phyloP scores from a whole-genome alignment of 2,113 vertebrate genomes.

The Machaerirhynchus nigripectus region DNA sequence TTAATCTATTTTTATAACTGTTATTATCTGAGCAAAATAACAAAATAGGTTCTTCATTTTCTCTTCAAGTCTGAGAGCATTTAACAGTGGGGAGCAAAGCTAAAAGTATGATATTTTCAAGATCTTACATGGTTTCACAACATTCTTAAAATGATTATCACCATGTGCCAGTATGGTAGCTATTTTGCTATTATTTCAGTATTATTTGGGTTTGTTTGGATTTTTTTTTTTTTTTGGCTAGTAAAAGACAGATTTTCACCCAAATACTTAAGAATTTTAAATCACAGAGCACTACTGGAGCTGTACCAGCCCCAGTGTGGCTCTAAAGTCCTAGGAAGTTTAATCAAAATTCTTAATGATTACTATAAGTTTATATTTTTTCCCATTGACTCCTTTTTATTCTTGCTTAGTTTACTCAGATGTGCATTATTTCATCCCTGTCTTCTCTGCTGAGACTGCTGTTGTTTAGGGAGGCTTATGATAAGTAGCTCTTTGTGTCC shows the following conservation, averaged over 20 bases:
- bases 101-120: background rate
- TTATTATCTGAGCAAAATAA: slow-evolving; percentile 25
- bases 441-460: background rate
- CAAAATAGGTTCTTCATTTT: slow-evolving; percentile 31
- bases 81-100: background rate
- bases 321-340: background rate
- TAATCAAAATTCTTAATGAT: background rate
- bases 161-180: background rate
- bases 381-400: background rate
- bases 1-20: slow-evolving; percentile 52
- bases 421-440: background rate
- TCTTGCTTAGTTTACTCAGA: background rate
- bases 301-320: background rate
- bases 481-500: background rate
- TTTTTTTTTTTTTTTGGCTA: background rate
- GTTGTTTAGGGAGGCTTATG: background rate
- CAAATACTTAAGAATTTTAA: background rate
- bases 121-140: background rate
- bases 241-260: background rate
- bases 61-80: background rate
- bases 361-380: background rate
- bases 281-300: background rate
- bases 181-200: background rate
- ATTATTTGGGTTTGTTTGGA: background rate
- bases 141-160: background rate